Conservation (phyloP, 2,797 vertebrate genomes). For the Cetoscarus ocellatus region DNA sequence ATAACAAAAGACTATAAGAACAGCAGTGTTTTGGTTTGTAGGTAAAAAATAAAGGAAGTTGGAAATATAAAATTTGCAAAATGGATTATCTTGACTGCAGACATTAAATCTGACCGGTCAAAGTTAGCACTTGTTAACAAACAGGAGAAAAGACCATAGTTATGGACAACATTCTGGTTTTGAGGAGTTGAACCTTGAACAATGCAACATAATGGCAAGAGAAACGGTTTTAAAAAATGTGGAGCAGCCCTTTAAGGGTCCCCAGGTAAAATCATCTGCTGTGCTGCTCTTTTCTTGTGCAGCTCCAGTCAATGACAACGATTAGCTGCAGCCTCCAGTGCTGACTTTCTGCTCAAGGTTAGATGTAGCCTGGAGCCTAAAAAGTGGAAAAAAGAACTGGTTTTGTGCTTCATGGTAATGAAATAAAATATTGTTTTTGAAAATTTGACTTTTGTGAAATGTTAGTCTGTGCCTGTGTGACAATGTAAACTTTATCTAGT, state of each 20-base stretch:
- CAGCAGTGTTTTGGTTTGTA: too few relatives aligned
- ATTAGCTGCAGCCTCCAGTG: slow-evolving; percentile 70
- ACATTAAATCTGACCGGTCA: too few relatives aligned
- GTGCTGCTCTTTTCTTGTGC: slow-evolving; percentile 47
- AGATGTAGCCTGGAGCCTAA: slow-evolving; percentile 67
- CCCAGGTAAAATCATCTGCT: slow-evolving; percentile 51
- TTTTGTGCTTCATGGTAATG: slow-evolving; percentile 38
- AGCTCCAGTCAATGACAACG: slow-evolving; percentile 72
- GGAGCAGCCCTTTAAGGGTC: slow-evolving; percentile 55
- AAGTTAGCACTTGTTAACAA: too few relatives aligned
- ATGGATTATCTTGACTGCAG: too few relatives aligned
- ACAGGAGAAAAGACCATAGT: too few relatives aligned
- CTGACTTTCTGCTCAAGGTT: slow-evolving; percentile 74
- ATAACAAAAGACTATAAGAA: too few relatives aligned
- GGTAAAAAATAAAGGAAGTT: too few relatives aligned
- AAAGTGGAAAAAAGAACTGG: slow-evolving; percentile 29
- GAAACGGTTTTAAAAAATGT: slow-evolving; percentile 38
- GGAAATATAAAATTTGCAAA: too few relatives aligned
- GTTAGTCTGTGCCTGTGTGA: slow-evolving; percentile 2
- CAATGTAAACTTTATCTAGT: not conserved
- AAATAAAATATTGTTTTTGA: slow-evolving; percentile 32
- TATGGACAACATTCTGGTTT: too few relatives aligned
- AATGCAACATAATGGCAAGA: not conserved
- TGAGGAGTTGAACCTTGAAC: too few relatives aligned
- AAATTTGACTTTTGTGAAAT: slow-evolving; percentile 15